Percentiles rank a stretch among this genome's conserved stretches.
These are phyloP conservation scores for Caenorhabditis sp. DNA, from an alignment of 2,888 invertebrate genomes.

Conservation along the genomic window DNA sequence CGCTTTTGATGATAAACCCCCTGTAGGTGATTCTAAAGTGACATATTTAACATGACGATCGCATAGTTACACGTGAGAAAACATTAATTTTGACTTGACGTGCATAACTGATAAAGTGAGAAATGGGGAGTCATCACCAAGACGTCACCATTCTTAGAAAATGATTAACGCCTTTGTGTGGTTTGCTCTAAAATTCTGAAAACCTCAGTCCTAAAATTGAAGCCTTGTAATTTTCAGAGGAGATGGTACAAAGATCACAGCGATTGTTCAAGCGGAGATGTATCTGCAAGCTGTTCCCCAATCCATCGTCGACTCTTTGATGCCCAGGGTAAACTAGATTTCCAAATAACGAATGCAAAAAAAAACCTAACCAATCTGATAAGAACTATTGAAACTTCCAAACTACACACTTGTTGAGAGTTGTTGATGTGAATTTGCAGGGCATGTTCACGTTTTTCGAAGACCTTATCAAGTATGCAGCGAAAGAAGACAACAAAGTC, in stretches of 20 bases:
- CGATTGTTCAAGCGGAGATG: conserved; percentile 66
- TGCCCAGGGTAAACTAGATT: conserved; percentile 60
- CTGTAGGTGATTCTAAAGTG: conserved; percentile 45
- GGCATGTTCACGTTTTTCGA: conserved; percentile 66
- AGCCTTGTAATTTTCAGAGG: conserved; percentile 62
- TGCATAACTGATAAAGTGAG: no score
- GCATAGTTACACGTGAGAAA: background rate
- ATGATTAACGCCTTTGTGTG: background rate
- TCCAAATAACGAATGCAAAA: no score
- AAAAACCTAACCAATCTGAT: no score
- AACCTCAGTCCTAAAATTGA: no score
- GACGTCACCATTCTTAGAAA: background rate
- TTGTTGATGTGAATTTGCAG: conserved; percentile 36
- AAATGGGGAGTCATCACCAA: background rate
- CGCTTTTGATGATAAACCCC: conserved; percentile 65
- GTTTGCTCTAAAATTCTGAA: background rate
- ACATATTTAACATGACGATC: background rate
- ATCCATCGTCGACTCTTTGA: conserved; percentile 56
- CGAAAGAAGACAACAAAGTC: conserved; percentile 63
- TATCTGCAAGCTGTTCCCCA: conserved; percentile 61
- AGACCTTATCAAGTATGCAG: conserved; percentile 63
- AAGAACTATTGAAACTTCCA: background rate
- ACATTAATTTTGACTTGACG: background rate
- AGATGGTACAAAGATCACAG: conserved; percentile 62
- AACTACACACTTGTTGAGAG: background rate